These are phyloP conservation scores for Menura novaehollandiae DNA, from an alignment of 2,113 vertebrate species.

Conservation along the genomic window DNA sequence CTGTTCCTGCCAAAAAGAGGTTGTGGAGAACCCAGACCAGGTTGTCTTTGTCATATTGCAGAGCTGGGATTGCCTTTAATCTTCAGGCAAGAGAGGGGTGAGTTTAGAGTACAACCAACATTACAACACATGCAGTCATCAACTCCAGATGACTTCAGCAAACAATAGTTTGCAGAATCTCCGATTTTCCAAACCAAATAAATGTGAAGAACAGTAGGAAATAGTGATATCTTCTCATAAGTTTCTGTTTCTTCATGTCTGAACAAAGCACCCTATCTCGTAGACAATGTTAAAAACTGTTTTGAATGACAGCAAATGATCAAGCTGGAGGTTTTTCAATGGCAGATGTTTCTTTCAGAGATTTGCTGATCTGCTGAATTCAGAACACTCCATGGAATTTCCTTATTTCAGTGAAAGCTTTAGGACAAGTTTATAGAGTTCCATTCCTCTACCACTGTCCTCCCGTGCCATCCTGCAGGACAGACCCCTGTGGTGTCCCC, in stretches of 20 bases:
- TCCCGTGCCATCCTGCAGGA: neutral
- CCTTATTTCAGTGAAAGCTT: neutral
- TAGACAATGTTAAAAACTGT: neutral
- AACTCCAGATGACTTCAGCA: neutral
- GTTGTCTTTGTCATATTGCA: slow-evolving; percentile 50
- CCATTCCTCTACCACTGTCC: neutral
- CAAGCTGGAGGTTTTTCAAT: neutral
- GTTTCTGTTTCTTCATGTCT: neutral
- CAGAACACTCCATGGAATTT: neutral
- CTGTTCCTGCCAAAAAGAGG: slow-evolving; percentile 65
- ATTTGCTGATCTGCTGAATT: neutral
- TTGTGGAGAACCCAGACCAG: neutral
- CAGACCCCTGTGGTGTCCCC: neutral
- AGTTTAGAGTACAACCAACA: neutral
- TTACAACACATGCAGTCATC: neutral
- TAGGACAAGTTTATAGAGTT: neutral
- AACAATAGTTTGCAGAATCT: neutral
- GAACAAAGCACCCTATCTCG: neutral
- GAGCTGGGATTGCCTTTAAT: slow-evolving; percentile 5
- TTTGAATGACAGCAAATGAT: neutral
- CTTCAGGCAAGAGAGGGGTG: neutral
- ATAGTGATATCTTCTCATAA: neutral
- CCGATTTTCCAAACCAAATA: neutral
- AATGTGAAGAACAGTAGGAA: neutral
- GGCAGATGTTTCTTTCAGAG: neutral